These are phyloP conservation scores for Xenotilapia leptura DNA, from an alignment of 2,113 vertebrate genomes.

Conservation along the genomic window DNA sequence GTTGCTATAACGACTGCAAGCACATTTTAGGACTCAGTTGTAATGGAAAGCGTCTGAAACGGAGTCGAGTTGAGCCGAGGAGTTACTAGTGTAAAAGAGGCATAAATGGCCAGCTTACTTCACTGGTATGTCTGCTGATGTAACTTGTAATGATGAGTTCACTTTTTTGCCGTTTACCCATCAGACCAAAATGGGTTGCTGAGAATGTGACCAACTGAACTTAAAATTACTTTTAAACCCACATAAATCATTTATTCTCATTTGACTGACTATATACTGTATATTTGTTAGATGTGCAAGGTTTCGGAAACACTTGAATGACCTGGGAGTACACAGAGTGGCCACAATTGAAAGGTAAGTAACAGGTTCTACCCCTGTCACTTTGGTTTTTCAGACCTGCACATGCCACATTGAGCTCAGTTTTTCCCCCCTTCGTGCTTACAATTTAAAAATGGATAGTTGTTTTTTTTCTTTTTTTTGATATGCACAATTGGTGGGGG, in stretches of 20 bases:
- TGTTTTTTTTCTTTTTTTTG: background rate
- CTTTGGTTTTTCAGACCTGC: background rate
- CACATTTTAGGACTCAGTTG: background rate
- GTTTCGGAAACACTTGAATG: background rate
- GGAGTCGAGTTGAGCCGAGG: accelerated
- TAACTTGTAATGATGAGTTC: conserved; percentile 48
- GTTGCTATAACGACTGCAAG: background rate
- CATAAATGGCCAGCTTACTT: background rate
- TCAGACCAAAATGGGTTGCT: conserved; percentile 61
- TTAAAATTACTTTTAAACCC: background rate
- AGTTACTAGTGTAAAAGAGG: background rate
- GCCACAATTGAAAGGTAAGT: background rate
- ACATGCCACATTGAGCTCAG: background rate
- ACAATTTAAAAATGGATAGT: background rate
- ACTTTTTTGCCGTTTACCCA: conserved; percentile 67
- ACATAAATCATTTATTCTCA: background rate
- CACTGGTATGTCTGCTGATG: background rate
- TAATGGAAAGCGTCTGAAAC: background rate
- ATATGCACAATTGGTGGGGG: background rate
- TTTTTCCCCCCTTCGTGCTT: accelerated
- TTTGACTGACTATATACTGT: background rate
- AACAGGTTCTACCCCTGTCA: accelerated
- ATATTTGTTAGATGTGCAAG: background rate
- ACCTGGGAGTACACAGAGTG: background rate
- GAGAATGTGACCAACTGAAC: conserved; percentile 52